These are phyloP conservation scores for Seriola quinqueradiata DNA, from an alignment of 2,113 vertebrate species.

Conservation along the genomic window DNA sequence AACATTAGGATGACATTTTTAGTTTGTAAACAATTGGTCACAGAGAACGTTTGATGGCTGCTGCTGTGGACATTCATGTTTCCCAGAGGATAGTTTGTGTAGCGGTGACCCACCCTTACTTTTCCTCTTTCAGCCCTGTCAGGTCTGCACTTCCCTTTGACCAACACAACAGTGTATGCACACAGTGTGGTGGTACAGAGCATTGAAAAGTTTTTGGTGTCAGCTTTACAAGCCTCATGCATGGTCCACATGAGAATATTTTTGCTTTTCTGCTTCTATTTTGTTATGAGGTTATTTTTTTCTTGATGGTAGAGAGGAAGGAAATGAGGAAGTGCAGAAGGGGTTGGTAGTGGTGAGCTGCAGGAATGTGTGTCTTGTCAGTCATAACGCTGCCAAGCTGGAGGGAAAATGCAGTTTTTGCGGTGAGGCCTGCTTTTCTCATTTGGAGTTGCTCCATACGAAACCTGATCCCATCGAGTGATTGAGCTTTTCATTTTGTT, in stretches of 20 bases:
- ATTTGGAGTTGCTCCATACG: slow-evolving; percentile 61
- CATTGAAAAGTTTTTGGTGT: slow-evolving; percentile 20
- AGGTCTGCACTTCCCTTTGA: not conserved
- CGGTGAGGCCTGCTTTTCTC: slow-evolving; percentile 80
- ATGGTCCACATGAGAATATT: slow-evolving; percentile 13
- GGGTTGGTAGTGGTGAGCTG: slow-evolving; percentile 52
- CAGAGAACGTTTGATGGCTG: no score
- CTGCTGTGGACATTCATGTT: no score
- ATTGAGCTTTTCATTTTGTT: slow-evolving; percentile 79
- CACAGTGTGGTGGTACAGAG: not conserved
- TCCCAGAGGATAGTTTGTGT: no score
- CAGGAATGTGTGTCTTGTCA: slow-evolving; percentile 76
- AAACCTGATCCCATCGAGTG: slow-evolving; percentile 76
- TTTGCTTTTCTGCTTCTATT: slow-evolving; percentile 25
- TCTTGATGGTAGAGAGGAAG: not conserved
- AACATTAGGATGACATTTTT: not conserved
- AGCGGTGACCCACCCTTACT: not conserved
- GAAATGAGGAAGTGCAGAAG: slow-evolving; percentile 3
- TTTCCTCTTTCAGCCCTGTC: not conserved
- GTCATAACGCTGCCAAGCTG: slow-evolving; percentile 71
- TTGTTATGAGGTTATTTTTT: slow-evolving; percentile 23
- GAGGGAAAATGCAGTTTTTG: slow-evolving; percentile 67
- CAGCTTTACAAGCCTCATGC: not conserved
- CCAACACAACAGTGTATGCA: not conserved
- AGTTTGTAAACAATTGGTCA: no score